Evolutionary conservation across 2,888 invertebrate species (phyloP).

Genomic region (Eutolmus rufibarbis): DNA sequence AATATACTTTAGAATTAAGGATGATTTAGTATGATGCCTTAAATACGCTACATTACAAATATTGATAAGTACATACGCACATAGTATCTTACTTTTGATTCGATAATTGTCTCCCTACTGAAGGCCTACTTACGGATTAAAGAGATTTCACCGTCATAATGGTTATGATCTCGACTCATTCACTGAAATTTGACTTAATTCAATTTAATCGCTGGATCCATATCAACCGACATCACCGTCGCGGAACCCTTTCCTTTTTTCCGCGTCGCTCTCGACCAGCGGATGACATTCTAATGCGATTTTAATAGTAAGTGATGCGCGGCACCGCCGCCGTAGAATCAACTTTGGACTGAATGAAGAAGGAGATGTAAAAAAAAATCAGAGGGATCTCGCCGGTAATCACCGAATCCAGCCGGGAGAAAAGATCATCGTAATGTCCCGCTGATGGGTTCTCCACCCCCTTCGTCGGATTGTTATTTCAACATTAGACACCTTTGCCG

Average conservation of each 20-base stretch:
- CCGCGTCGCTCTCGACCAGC: not conserved
- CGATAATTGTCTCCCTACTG: no score
- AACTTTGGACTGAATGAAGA: not conserved
- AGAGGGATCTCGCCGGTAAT: not conserved
- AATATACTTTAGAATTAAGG: no score
- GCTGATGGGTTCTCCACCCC: conserved; percentile 35
- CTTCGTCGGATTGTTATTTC: conserved; percentile 43
- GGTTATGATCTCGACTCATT: conserved; percentile 16
- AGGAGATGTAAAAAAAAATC: not conserved
- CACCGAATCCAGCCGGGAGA: conserved; percentile 6
- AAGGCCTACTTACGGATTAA: not conserved
- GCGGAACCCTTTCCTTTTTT: not conserved
- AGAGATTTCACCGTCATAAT: not conserved
- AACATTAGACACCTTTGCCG: conserved; percentile 39
- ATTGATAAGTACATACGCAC: no score
- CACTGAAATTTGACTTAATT: conserved; percentile 37
- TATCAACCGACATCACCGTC: conserved; percentile 16
- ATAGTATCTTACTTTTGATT: no score
- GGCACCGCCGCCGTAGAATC: not conserved
- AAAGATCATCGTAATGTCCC: conserved; percentile 1
- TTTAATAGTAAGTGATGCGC: conserved; percentile 60
- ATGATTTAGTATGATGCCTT: no score
- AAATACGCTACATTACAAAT: no score
- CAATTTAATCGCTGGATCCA: conserved; percentile 17
- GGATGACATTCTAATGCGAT: conserved; percentile 58